These are phyloP conservation scores for Cerceris ruficornis DNA, from an alignment of 2,888 invertebrate genomes.

Conservation along the genomic window DNA sequence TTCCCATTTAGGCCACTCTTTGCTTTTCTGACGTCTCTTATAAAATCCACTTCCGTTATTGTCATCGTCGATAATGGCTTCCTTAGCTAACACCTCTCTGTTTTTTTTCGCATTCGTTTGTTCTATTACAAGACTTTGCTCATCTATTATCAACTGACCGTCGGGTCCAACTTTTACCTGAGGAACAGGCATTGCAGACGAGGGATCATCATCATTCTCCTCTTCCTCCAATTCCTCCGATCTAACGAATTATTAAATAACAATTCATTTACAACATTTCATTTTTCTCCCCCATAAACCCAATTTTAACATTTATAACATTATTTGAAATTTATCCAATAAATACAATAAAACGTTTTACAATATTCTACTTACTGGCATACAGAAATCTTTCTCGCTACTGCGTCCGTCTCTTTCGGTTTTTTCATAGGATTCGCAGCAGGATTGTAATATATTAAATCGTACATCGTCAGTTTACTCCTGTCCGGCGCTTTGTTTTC, in stretches of 20 bases:
- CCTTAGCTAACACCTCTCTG: slow-evolving; percentile 86
- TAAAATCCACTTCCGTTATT: slow-evolving; percentile 85
- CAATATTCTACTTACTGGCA: slow-evolving; percentile 70
- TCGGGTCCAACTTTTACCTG: slow-evolving; percentile 93
- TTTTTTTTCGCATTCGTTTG: slow-evolving; percentile 86
- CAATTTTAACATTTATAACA: background rate
- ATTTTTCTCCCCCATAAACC: background rate
- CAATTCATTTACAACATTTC: background rate
- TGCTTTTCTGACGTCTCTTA: slow-evolving; percentile 86
- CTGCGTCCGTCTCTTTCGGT: slow-evolving; percentile 51
- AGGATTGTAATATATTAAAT: slow-evolving; percentile 96
- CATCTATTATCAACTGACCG: slow-evolving; percentile 92
- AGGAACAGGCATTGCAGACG: slow-evolving; percentile 86
- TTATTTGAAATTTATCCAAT: background rate
- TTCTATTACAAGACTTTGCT: slow-evolving; percentile 91
- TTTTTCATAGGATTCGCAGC: slow-evolving; percentile 87
- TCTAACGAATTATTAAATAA: slow-evolving; percentile 22
- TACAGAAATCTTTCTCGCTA: slow-evolving; percentile 55
- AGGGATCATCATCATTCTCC: slow-evolving; percentile 75
- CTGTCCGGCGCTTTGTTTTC: slow-evolving; percentile 84
- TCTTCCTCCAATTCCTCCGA: slow-evolving; percentile 49
- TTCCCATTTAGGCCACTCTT: slow-evolving; percentile 90
- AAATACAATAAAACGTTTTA: background rate
- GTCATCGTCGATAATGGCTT: slow-evolving; percentile 87
- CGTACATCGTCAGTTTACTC: slow-evolving; percentile 92